Conservation (phyloP, 1,140 invertebrate genomes). For the Rhynchophorus ferrugineus region DNA sequence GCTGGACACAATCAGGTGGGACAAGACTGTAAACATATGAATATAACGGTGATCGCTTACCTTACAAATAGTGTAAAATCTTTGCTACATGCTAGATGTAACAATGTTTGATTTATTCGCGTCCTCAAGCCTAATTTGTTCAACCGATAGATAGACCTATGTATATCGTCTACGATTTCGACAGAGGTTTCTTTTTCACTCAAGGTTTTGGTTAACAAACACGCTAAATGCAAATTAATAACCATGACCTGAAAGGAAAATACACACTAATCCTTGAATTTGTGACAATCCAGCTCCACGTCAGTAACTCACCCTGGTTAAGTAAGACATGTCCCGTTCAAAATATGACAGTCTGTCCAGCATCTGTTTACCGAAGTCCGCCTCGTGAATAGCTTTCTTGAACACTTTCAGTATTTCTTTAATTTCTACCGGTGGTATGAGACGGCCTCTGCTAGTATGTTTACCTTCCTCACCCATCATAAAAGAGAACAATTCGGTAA, state of each 20-base stretch:
- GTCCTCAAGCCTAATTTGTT: conserved; percentile 65
- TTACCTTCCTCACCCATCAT: conserved; percentile 77
- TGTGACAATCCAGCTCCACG: too few species aligned
- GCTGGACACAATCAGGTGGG: too few species aligned
- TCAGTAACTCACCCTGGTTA: conserved; percentile 52
- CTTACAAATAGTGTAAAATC: conserved; percentile 51
- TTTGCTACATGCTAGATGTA: conserved; percentile 71
- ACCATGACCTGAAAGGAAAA: conserved; percentile 52
- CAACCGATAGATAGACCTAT: conserved; percentile 61
- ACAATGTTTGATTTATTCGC: conserved; percentile 62
- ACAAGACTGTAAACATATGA: too few species aligned
- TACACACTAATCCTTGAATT: not conserved
- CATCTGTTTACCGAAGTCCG: conserved; percentile 48
- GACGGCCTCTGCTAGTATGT: conserved; percentile 58
- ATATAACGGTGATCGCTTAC: too few species aligned
- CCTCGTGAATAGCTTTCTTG: conserved; percentile 65
- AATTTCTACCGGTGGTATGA: conserved; percentile 70
- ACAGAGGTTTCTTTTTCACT: conserved; percentile 46
- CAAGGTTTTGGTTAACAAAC: conserved; percentile 60
- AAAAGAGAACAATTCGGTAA: conserved; percentile 91
- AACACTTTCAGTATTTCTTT: conserved; percentile 77
- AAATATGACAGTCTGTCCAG: conserved; percentile 49
- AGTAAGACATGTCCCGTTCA: conserved; percentile 66
- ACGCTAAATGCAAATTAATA: conserved; percentile 77
- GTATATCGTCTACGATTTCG: conserved; percentile 48